A percentile compares a stretch with the other conserved stretches of the same genome.
These are phyloP conservation scores for Heliconius cydno DNA, from an alignment of 2,888 invertebrate species.

Conservation along the genomic window DNA sequence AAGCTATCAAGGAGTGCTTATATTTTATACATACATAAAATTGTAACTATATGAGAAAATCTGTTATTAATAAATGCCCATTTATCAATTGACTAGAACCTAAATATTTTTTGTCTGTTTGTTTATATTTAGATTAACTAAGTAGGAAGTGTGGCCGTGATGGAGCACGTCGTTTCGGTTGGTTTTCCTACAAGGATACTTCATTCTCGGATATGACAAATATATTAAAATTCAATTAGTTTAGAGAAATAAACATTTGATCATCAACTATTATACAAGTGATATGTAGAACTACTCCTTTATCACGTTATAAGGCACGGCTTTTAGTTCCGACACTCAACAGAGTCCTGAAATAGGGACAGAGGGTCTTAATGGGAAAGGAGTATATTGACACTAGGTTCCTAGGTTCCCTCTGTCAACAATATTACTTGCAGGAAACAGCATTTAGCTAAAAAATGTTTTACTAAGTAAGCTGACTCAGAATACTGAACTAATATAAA, in stretches of 20 bases:
- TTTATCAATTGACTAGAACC: too few relatives aligned
- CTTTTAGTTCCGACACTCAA: too few relatives aligned
- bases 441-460: background rate
- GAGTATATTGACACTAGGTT: too few relatives aligned
- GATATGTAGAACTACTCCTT: too few relatives aligned
- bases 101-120: too few relatives aligned
- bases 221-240: conserved; percentile 17
- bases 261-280: background rate
- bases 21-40: too few relatives aligned
- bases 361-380: too few relatives aligned
- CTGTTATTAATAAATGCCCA: too few relatives aligned
- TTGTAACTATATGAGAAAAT: too few relatives aligned
- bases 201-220: conserved; percentile 10
- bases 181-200: conserved; percentile 27
- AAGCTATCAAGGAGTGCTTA: too few relatives aligned
- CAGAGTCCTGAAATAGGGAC: too few relatives aligned
- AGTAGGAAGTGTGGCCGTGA: conserved; percentile 8
- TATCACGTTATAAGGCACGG: background rate
- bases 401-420: too few relatives aligned
- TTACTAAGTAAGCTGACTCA: background rate
- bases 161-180: conserved; percentile 15
- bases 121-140: background rate
- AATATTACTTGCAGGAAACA: background rate
- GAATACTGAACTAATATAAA: background rate
- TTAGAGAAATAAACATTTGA: conserved; percentile 8